Base-by-base conservation (phyloP, 2,113 vertebrate species). In the Plotosus lineatus region DNA sequence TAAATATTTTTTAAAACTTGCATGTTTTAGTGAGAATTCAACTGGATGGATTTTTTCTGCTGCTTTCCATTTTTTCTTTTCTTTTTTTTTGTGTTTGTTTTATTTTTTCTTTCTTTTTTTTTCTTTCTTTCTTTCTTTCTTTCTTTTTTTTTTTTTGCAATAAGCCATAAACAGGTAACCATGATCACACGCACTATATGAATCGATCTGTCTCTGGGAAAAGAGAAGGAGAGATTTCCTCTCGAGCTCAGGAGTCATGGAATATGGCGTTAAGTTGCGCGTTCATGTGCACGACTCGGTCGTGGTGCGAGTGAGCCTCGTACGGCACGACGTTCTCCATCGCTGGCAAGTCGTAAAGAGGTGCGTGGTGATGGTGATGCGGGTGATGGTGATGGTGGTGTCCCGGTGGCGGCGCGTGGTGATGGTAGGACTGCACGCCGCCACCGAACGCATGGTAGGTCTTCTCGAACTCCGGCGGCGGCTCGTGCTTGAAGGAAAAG, bases 401-500 rank as follows among this genome's bases (percentile, higher is more conserved):
- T 75, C 91, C 87, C 71, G 92, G 93, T 31, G 90, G 93, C 83
- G 92, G n/a, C 84, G 92, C 91, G 26, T 95, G 95, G 77, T 98
- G 98, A 92, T 97, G 97, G 26, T 77, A 60, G n/a, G 56, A 42
- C 42, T 71, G 66, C 66, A 31, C 69, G 42, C 58, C 75, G 93
- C 96, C 94, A 89, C 95, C 93, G 89, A 98, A 99, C 89, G 96
- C 93, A 91, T 96, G 69, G 7, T 51, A 98, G 89, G 92, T 94
- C 90, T 98, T 98, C 85, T 98, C 97, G 86, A 96, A 97, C 60
- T 98, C 97, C 7, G 92, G 58, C 82, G 89, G 86, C 84, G 92
- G 91, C 86, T 99, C 98, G 46, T 98, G 97, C 88, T 98, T 98
- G 94, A 96, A 99, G 86, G 97, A 95, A 93, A 99, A 99, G 94